phyloP scores from a whole-genome alignment of 2,113 vertebrate genomes.

The Athene cunicularia region DNA sequence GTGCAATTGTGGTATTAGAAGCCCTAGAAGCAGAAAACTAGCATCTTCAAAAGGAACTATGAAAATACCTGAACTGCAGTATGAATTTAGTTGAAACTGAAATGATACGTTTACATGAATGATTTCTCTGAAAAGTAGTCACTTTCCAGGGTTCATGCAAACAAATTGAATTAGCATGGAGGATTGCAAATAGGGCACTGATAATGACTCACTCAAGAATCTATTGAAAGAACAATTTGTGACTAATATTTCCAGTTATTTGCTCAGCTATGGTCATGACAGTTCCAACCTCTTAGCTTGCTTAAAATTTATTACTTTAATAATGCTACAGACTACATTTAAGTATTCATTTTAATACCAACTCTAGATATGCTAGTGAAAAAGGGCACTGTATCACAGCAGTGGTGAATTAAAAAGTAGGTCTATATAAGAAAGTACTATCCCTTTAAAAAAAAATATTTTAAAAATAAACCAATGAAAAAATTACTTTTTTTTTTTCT shows the following conservation, averaged over 20 bases:
- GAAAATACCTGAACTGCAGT: background rate
- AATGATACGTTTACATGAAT: background rate
- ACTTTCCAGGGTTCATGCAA: background rate
- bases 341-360: background rate
- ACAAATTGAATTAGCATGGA: background rate
- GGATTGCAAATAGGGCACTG: background rate
- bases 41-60: background rate
- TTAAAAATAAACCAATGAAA: background rate
- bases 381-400: background rate
- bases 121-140: background rate
- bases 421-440: background rate
- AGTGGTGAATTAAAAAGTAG: background rate
- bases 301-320: constrained; percentile 5
- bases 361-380: background rate
- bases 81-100: background rate
- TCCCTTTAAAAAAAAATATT: background rate
- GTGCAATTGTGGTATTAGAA: background rate
- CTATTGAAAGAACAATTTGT: background rate
- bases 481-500: background rate
- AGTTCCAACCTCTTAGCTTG: background rate
- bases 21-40: background rate
- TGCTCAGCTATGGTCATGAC: background rate
- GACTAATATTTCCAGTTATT: constrained; percentile 21
- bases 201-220: background rate
- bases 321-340: background rate